phyloP scores from a whole-genome alignment of 2,888 invertebrate species.

The Orchestes rusci region DNA sequence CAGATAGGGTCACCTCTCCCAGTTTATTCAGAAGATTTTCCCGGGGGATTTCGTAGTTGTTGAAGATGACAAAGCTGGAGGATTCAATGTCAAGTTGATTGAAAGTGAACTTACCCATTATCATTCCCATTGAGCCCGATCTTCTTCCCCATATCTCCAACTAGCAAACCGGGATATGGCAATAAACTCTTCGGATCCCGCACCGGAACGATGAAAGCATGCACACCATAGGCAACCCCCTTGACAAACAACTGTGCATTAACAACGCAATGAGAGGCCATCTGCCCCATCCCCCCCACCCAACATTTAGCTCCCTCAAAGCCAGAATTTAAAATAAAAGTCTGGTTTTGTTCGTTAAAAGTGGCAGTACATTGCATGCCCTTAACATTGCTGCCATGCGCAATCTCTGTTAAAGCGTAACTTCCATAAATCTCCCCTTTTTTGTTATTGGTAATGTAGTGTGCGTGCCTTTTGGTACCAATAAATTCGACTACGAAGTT shows the following conservation, averaged over 20 bases:
- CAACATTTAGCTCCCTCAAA: constrained; percentile 79
- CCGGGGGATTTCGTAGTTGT: constrained; percentile 73
- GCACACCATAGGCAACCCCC: constrained; percentile 73
- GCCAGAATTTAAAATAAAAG: constrained; percentile 65
- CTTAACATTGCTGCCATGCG: constrained; percentile 86
- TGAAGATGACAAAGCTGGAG: constrained; percentile 82
- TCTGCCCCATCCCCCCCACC: constrained; percentile 56
- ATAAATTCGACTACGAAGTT: constrained; percentile 56
- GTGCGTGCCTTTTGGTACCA: constrained; percentile 57
- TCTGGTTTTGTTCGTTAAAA: constrained; percentile 63
- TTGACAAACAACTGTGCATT: constrained; percentile 84
- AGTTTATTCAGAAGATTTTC: constrained; percentile 74
- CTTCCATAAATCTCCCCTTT: constrained; percentile 55
- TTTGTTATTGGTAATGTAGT: constrained; percentile 46
- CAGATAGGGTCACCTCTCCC: constrained; percentile 79
- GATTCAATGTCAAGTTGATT: neutral
- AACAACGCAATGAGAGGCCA: constrained; percentile 14
- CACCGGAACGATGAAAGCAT: constrained; percentile 83
- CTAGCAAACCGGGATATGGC: constrained; percentile 69
- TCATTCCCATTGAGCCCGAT: constrained; percentile 86
- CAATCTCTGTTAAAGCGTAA: constrained; percentile 82
- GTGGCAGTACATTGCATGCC: constrained; percentile 82
- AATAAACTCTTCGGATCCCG: constrained; percentile 64
- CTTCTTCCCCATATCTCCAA: constrained; percentile 92
- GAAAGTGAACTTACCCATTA: constrained; percentile 62